Percentiles rank a stretch among this genome's conserved stretches.
phyloP scores from a whole-genome alignment of 2,797 vertebrate species.

The Manis javanica region DNA sequence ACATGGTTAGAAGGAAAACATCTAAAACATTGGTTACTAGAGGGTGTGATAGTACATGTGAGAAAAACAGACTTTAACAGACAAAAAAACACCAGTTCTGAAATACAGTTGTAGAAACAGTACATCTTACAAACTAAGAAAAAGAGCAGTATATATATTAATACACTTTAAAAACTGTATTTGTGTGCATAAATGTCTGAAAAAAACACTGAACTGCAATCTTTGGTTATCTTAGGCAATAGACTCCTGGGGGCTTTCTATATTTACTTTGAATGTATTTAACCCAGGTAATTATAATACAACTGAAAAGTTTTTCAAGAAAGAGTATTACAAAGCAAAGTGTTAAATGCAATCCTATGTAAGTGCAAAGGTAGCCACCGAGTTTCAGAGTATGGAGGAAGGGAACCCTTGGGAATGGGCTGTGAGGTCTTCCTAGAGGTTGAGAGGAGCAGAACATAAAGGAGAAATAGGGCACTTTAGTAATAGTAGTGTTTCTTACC shows the following conservation, averaged over 20 bases:
- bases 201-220: not conserved
- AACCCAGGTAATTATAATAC: not conserved
- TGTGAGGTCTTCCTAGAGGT: not conserved
- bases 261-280: not conserved
- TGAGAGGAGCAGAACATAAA: not conserved
- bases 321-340: not conserved
- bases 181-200: not conserved
- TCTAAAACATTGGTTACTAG: not conserved
- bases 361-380: not conserved
- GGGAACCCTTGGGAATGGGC: no score
- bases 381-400: not conserved
- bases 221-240: not conserved
- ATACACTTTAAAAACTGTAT: not conserved
- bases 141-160: not conserved
- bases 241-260: not conserved
- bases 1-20: not conserved
- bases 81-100: not conserved
- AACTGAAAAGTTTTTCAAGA: not conserved
- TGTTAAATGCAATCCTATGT: not conserved
- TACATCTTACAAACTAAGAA: not conserved
- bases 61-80: not conserved
- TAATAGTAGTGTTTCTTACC: not conserved
- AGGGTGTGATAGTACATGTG: not conserved
- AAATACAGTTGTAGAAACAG: constrained; percentile 1
- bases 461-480: not conserved